phyloP scores from a whole-genome alignment of 2,888 invertebrate species.

The Rotaria sp. region DNA sequence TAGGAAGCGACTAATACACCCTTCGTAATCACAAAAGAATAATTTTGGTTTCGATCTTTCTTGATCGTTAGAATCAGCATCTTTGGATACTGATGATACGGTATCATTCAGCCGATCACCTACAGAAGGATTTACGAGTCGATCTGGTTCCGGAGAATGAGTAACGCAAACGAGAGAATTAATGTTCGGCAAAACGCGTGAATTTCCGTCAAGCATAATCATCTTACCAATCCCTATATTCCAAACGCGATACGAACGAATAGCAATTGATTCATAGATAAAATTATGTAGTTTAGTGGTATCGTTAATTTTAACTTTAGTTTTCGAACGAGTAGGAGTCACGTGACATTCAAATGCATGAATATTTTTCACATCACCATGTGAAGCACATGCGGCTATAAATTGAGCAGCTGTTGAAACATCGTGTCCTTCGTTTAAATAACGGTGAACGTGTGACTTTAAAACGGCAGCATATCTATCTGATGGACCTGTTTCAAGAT shows the following conservation, averaged over 20 bases:
- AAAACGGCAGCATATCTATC: not conserved
- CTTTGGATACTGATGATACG: too few relatives aligned
- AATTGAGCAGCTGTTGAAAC: not conserved
- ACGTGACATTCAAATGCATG: not conserved
- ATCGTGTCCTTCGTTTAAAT: not conserved
- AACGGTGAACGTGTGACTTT: not conserved
- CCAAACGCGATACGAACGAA: not conserved
- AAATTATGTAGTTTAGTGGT: not conserved
- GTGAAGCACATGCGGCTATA: not conserved
- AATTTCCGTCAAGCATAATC: too few relatives aligned
- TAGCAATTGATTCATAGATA: not conserved
- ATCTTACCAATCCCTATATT: not conserved
- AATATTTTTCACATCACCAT: not conserved
- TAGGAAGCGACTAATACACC: not conserved
- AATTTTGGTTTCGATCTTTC: too few relatives aligned
- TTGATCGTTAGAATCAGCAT: too few relatives aligned
- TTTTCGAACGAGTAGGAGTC: not conserved
- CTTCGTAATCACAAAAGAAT: not conserved
- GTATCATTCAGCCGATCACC: too few relatives aligned
- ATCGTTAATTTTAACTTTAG: not conserved
- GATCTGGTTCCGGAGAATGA: not conserved
- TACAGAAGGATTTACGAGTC: not conserved
- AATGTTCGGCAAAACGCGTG: not conserved
- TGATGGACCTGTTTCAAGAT: not conserved
- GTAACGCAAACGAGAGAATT: not conserved